These are phyloP conservation scores for Halcyon senegalensis DNA, from an alignment of 2,113 vertebrate species.

Conservation along the genomic window DNA sequence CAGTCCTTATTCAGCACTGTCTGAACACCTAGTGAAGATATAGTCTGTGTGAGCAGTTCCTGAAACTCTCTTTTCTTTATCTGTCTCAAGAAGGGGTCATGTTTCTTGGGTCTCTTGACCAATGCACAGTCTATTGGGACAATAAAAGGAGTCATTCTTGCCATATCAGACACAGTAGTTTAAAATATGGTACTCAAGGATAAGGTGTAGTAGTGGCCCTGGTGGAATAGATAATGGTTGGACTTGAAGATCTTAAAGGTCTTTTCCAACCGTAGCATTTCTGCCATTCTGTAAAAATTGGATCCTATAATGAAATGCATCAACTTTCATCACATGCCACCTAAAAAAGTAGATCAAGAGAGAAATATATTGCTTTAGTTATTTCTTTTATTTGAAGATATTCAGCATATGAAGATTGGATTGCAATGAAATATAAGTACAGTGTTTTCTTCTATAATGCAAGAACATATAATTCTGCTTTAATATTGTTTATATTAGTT, in stretches of 20 bases:
- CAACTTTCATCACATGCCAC: fast-evolving
- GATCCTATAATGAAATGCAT: not conserved
- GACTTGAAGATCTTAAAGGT: no score
- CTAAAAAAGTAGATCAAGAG: not conserved
- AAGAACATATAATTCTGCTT: not conserved
- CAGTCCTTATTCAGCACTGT: not conserved
- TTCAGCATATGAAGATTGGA: not conserved
- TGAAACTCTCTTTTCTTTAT: not conserved
- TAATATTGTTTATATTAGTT: not conserved
- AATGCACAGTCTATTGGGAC: not conserved
- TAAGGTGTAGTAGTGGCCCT: no score
- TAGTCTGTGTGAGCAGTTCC: not conserved
- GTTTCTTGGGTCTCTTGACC: not conserved
- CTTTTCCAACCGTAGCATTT: no score
- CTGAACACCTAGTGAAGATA: not conserved
- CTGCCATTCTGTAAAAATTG: not conserved
- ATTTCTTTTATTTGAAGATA: not conserved
- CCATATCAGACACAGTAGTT: not conserved
- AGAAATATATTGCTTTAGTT: not conserved
- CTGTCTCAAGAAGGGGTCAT: not conserved
- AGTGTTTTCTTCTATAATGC: not conserved
- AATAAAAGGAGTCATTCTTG: not conserved
- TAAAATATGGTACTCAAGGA: no score
- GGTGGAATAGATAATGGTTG: no score
- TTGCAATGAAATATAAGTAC: not conserved